phyloP scores from a whole-genome alignment of 1,140 invertebrate genomes.

The Nasonia giraulti region DNA sequence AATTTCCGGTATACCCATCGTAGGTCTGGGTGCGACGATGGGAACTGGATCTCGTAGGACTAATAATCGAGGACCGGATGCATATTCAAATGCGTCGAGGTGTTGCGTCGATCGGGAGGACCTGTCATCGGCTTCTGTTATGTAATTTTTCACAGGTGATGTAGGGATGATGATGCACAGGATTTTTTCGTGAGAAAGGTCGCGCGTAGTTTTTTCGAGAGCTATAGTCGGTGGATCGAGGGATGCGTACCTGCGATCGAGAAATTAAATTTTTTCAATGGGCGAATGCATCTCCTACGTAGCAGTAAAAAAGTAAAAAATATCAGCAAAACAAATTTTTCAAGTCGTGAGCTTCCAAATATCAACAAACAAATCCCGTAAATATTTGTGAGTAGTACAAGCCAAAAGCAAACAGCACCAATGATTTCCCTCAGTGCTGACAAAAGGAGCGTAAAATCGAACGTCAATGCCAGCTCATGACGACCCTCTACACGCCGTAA shows the following conservation, averaged over 20 bases:
- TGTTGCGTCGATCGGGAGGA: neutral
- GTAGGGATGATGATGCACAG: neutral
- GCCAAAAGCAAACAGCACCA: neutral
- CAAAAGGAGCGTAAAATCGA: neutral
- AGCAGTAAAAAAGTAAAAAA: too few species aligned
- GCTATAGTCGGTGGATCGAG: too few species aligned
- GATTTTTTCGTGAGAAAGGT: neutral
- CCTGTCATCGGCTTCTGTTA: constrained; percentile 12
- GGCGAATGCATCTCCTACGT: too few species aligned
- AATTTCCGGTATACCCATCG: constrained; percentile 10
- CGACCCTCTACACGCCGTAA: neutral
- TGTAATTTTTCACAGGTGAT: neutral
- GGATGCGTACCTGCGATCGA: too few species aligned
- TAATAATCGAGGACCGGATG: constrained; percentile 4
- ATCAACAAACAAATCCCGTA: neutral
- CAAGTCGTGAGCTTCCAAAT: too few species aligned
- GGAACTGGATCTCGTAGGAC: neutral
- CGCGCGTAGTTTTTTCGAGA: neutral
- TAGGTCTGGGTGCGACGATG: neutral
- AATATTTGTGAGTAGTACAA: neutral
- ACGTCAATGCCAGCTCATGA: neutral
- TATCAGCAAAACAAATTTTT: neutral
- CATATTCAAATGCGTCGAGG: constrained; percentile 8
- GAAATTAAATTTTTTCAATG: too few species aligned
- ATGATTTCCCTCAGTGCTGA: neutral